Conservation (phyloP, 2,888 invertebrate species). For the Dorcus parallelipipedus region DNA sequence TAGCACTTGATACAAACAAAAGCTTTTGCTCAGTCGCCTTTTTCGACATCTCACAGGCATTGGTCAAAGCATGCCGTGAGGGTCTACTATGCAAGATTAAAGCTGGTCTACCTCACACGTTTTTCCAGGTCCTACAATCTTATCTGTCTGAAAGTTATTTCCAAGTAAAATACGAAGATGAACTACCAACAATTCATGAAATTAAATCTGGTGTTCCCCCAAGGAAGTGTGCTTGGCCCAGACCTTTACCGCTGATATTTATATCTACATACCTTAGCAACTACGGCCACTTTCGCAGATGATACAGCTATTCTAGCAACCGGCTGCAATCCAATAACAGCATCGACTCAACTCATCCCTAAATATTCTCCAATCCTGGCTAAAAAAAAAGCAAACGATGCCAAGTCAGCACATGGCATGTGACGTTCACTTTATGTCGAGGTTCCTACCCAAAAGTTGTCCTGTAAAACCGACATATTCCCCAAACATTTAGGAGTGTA, state of each 20-base stretch:
- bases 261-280: background rate
- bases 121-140: background rate
- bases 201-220: background rate
- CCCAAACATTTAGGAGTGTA: background rate
- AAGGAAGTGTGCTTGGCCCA: background rate
- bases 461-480: background rate
- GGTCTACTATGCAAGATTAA: background rate
- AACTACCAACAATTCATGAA: background rate
- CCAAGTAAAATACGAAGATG: background rate
- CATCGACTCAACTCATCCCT: background rate
- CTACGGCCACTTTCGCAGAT: background rate
- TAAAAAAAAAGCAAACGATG: no score
- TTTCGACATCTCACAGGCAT: background rate
- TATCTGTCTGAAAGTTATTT: background rate
- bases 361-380: no score
- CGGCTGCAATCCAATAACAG: background rate
- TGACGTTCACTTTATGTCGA: background rate
- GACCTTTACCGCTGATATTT: background rate
- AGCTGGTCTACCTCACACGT: background rate
- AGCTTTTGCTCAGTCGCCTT: background rate
- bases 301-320: background rate
- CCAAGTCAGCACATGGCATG: background rate
- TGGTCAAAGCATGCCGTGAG: background rate
- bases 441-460: background rate
- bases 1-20: background rate